phyloP scores from a whole-genome alignment of 2,797 vertebrate genomes.

The Schizopygopsis pylzovi region DNA sequence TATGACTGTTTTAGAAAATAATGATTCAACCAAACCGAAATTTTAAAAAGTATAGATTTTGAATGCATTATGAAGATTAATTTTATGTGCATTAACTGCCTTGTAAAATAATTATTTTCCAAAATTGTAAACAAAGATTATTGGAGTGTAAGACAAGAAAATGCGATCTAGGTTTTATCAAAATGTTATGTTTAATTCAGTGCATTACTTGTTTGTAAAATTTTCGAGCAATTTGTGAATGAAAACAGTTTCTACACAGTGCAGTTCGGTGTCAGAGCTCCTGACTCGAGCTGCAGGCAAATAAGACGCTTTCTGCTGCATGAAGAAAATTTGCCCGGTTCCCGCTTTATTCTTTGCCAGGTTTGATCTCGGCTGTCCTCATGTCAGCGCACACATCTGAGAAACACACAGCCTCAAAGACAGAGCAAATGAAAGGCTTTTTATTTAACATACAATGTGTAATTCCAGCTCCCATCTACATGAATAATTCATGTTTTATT shows the following conservation, averaged over 20 bases:
- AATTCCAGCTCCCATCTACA: constrained; percentile 15
- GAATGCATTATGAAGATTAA: background rate
- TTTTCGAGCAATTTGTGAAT: background rate
- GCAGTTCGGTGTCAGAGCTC: background rate
- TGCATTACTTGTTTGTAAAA: background rate
- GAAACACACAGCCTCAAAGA: constrained; percentile 21
- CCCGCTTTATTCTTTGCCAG: background rate
- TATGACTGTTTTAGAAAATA: background rate
- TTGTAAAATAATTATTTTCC: background rate
- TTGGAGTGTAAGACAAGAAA: background rate
- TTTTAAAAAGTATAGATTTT: background rate
- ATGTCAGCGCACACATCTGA: background rate
- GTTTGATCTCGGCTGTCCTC: constrained; percentile 32
- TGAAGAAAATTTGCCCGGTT: background rate
- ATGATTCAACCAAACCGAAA: background rate
- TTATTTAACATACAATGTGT: constrained; percentile 26
- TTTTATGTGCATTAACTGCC: background rate
- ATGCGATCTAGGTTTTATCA: background rate
- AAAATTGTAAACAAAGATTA: background rate
- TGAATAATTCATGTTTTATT: constrained; percentile 49
- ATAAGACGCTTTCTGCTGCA: background rate
- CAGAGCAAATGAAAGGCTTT: constrained; percentile 4
- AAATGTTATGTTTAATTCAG: background rate
- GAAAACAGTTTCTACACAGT: background rate
- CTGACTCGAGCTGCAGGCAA: background rate